Evolutionary conservation across 1,140 invertebrate genomes (phyloP).

Genomic region (Dendrolimus punctatus): DNA sequence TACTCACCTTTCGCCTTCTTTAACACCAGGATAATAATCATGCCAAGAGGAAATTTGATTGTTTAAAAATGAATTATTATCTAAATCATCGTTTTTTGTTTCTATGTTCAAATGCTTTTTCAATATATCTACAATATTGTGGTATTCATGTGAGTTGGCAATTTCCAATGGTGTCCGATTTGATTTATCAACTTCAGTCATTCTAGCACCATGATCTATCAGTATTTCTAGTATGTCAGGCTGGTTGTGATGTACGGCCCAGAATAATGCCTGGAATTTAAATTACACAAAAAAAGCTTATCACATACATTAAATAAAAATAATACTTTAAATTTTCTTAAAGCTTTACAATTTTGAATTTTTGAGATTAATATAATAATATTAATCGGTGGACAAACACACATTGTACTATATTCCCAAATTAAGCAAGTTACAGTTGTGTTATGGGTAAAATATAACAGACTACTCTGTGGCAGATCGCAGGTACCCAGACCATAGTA

Average conservation of each 20-base stretch:
- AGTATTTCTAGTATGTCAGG: constrained; percentile 65
- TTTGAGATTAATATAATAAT: no score
- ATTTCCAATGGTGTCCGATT: constrained; percentile 55
- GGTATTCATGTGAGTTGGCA: constrained; percentile 61
- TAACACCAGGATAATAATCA: constrained; percentile 51
- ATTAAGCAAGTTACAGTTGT: no score
- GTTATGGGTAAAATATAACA: no score
- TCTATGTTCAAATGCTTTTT: constrained; percentile 30
- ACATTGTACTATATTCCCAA: no score
- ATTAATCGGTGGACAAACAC: no score
- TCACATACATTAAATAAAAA: not conserved
- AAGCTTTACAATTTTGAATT: no score
- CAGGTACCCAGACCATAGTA: no score
- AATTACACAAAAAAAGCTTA: not conserved
- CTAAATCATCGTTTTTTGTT: constrained; percentile 17
- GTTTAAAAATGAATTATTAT: constrained; percentile 10
- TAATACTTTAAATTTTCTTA: no score
- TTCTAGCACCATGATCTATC: constrained; percentile 58
- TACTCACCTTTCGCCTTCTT: constrained; percentile 25
- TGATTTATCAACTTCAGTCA: constrained; percentile 55
- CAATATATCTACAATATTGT: constrained; percentile 48
- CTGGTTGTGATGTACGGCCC: constrained; percentile 68
- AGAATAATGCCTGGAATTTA: constrained; percentile 67
- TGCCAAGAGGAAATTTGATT: constrained; percentile 34
- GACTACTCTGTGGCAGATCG: no score